Conservation (phyloP, 2,113 vertebrate species). For the Grus americana region DNA sequence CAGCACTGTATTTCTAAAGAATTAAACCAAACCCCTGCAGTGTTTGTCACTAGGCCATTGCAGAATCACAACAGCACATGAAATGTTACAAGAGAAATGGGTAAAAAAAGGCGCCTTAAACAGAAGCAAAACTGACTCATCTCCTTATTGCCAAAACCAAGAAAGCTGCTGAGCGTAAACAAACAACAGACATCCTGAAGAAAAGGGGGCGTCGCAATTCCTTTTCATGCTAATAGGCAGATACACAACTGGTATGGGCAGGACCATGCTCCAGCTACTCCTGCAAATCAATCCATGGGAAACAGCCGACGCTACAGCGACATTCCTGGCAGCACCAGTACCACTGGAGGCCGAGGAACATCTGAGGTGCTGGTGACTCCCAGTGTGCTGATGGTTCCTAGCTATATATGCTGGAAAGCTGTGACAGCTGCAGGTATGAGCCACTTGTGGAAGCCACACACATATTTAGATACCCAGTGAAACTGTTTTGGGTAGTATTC, state of each 20-base stretch:
- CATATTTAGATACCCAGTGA: background rate
- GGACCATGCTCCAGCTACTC: background rate
- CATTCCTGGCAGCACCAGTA: rapidly evolving
- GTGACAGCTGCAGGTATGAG: background rate
- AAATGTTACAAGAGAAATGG: background rate
- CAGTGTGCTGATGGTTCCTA: background rate
- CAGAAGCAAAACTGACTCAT: slow-evolving; percentile 63
- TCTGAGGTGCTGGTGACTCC: background rate
- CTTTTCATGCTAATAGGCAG: background rate
- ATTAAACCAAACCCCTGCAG: background rate
- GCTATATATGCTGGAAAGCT: background rate
- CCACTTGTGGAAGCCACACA: rapidly evolving
- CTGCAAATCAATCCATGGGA: background rate
- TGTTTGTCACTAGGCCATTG: background rate
- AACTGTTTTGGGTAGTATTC: background rate
- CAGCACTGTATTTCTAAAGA: background rate
- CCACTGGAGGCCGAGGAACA: background rate
- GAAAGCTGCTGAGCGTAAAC: background rate
- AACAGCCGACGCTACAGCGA: rapidly evolving
- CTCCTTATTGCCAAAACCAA: slow-evolving; percentile 49
- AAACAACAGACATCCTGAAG: slow-evolving; percentile 48
- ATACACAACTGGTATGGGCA: background rate
- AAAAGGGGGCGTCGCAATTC: background rate
- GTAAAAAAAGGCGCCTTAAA: slow-evolving; percentile 19
- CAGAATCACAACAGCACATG: background rate